Conservation (phyloP, 2,888 invertebrate species). For the Amphiduros pacificus region DNA sequence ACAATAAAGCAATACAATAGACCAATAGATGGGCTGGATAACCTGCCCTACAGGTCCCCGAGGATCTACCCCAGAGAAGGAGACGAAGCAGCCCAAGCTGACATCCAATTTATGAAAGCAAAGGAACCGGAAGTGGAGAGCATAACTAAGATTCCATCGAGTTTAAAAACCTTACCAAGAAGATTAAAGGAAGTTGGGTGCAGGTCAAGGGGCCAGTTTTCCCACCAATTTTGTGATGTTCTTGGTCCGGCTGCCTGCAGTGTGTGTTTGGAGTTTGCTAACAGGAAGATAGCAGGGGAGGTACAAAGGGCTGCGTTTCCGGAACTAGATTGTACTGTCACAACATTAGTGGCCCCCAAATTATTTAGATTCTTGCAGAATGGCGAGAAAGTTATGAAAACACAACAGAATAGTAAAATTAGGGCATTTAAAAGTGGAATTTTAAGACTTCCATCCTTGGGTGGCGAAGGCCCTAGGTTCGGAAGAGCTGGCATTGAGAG, state of each 20-base stretch:
- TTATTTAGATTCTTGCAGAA: not conserved
- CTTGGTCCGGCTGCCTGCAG: constrained; percentile 5
- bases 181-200: not conserved
- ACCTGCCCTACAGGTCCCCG: not conserved
- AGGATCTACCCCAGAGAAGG: no score
- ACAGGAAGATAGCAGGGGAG: not conserved
- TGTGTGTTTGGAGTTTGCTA: constrained; percentile 4
- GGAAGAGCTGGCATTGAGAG: constrained; percentile 9
- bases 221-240: constrained; percentile 12
- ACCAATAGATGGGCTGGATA: not conserved
- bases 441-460: not conserved
- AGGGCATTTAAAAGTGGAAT: not conserved
- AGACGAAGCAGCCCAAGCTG: no score
- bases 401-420: not conserved
- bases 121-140: not conserved
- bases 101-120: not conserved
- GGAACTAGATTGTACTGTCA: constrained; percentile 4
- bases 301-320: constrained; percentile 3
- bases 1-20: not conserved
- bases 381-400: not conserved
- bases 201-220: not conserved
- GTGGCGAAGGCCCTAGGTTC: not conserved
- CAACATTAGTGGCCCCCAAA: constrained; percentile 4
- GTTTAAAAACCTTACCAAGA: not conserved
- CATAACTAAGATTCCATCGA: not conserved